phyloP scores from a whole-genome alignment of 2,113 vertebrate species.

The Nymphicus hollandicus region DNA sequence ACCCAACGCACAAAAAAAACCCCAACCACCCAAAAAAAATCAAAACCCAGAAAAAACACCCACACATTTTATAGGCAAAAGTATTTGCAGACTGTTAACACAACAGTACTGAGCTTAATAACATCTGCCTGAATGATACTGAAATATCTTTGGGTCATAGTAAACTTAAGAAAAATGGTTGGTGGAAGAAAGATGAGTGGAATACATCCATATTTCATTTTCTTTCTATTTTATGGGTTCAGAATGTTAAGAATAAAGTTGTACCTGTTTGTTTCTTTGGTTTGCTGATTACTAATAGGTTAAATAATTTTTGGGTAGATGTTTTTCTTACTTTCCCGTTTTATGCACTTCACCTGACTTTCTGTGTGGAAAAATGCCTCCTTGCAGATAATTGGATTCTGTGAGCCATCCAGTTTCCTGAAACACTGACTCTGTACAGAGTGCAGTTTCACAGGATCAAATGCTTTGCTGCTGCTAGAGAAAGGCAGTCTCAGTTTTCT shows the following conservation, averaged over 20 bases:
- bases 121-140: not conserved
- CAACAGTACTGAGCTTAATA: not conserved
- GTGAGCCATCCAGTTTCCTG: not conserved
- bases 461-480: not conserved
- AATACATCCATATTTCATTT: not conserved
- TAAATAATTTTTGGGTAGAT: not conserved
- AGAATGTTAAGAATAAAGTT: not conserved
- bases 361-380: not conserved
- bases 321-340: not conserved
- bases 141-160: not conserved
- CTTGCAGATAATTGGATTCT: not conserved
- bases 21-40: not conserved
- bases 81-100: not conserved
- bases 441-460: not conserved
- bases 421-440: not conserved
- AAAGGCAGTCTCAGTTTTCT: not conserved
- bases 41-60: not conserved
- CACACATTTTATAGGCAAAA: not conserved
- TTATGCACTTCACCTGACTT: not conserved
- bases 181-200: not conserved
- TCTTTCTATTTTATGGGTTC: not conserved
- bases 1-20: fast-evolving
- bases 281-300: not conserved
- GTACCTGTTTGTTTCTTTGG: not conserved
- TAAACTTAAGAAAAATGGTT: not conserved